Base-by-base conservation (phyloP, 1,140 invertebrate genomes). In the Atta cephalotes region DNA sequence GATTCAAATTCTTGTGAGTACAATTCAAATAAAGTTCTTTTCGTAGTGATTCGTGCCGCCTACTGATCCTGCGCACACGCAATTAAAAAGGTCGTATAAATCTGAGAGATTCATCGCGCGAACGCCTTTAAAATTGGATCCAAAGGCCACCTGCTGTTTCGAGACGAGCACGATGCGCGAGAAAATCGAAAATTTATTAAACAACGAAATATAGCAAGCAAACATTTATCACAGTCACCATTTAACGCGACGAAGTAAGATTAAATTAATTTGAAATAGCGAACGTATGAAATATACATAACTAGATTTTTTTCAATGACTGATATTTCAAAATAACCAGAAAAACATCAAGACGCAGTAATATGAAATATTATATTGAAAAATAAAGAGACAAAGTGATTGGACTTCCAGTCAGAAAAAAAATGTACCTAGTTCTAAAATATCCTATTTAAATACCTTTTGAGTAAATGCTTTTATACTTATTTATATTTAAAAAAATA, bases 161-260 rank as follows among this genome's bases (percentile, higher is more conserved):
- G 56, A 60, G 35, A 68, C 53, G 56, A 84, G 70, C 49, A 21
- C 78, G 63, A 21, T n/a, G 63, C 49, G 78, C 70, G 45, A 84
- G 70, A 35, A 84, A 76, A 84, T 84, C 80, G 70, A 84, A 84
- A 84, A 84, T 84, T 84, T 71, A 84, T 84, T 84, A 84, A 70
- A 63, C 63, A 70, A 70, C 80, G 39, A 76, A 39, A 72, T 60
- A n/a, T 21, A 45, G 35, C 56, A 45, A 35, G 35, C 45, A 14
- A 56, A 31, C 56, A 28, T 84, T 84, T 31, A 84, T 84, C 58
- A 21, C 70, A 21, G 39, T 14, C 70, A 63, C n/a, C 70, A 53
- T 76, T 76, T 45, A 62, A 53, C 25, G 31, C 28, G 56, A 76
- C 28, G 28, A 70, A 81, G 35, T 79, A 35, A 21, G 14, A 76